These are phyloP conservation scores for Heliconius erato DNA, from an alignment of 2,888 invertebrate genomes.

Conservation along the genomic window DNA sequence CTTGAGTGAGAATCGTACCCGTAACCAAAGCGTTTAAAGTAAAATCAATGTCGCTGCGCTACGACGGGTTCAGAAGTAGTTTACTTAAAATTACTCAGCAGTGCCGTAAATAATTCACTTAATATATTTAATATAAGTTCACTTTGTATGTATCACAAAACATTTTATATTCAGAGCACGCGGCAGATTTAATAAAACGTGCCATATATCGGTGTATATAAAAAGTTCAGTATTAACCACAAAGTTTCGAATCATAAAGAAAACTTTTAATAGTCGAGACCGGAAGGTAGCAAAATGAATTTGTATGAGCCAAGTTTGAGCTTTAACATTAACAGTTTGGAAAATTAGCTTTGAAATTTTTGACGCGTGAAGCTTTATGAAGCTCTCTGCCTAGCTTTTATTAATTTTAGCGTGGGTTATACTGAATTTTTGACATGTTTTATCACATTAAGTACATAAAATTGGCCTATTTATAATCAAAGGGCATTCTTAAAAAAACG, in stretches of 20 bases:
- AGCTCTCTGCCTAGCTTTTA: neutral
- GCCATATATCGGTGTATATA: conserved; percentile 27
- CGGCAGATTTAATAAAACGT: conserved; percentile 31
- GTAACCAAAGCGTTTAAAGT: too few relatives aligned
- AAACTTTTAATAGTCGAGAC: conserved; percentile 48
- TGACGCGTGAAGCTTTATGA: conserved; percentile 23
- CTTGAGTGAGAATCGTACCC: too few relatives aligned
- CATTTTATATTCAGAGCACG: conserved; percentile 13
- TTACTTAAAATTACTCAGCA: too few relatives aligned
- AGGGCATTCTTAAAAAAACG: too few relatives aligned
- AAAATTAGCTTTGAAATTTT: conserved; percentile 31
- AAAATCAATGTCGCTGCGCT: too few relatives aligned
- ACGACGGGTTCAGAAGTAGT: too few relatives aligned
- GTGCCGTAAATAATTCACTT: too few relatives aligned
- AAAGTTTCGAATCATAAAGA: conserved; percentile 45
- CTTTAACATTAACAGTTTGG: conserved; percentile 34
- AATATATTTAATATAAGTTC: too few relatives aligned
- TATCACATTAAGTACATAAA: neutral
- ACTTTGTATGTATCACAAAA: too few relatives aligned
- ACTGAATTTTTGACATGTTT: neutral
- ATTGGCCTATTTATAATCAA: neutral
- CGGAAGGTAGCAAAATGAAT: conserved; percentile 48
- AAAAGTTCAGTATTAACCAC: conserved; percentile 45
- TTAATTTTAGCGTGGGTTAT: neutral
- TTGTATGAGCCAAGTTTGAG: conserved; percentile 45